Evolutionary conservation across 1,140 invertebrate species (phyloP).

Genomic region (Trissolcus basalis): DNA sequence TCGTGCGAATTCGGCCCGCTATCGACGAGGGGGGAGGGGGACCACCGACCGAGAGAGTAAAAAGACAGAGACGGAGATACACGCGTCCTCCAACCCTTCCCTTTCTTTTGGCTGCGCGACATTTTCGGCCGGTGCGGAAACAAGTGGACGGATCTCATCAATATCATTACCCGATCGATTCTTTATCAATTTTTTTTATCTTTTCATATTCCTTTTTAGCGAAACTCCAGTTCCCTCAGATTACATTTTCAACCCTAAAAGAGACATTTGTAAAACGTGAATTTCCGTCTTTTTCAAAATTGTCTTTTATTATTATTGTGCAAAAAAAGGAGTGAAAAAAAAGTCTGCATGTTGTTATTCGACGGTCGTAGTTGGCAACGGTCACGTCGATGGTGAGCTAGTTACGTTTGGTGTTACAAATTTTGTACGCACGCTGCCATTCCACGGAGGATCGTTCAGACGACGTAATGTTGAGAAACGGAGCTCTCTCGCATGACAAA

Average conservation of each 20-base stretch:
- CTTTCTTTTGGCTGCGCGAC: conserved; percentile 20
- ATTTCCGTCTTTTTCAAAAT: too few relatives aligned
- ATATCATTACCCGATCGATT: conserved; percentile 7
- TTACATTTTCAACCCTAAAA: too few relatives aligned
- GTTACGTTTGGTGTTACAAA: conserved; percentile 1
- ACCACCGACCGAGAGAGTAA: neutral
- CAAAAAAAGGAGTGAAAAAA: too few relatives aligned
- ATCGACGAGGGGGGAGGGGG: conserved; percentile 60
- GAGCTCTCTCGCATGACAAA: neutral
- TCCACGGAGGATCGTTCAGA: conserved; percentile 10
- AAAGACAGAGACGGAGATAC: conserved; percentile 22
- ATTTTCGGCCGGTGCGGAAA: conserved; percentile 32
- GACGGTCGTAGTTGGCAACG: conserved; percentile 8
- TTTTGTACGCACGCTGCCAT: conserved; percentile 12
- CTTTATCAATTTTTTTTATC: neutral
- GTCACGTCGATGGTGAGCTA: conserved; percentile 4
- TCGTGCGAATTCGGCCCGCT: conserved; percentile 68
- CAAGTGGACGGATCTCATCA: neutral
- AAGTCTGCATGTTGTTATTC: too few relatives aligned
- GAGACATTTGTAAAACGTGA: too few relatives aligned
- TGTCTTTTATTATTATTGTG: too few relatives aligned
- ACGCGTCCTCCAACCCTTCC: conserved; percentile 42
- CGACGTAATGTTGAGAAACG: conserved; percentile 11
- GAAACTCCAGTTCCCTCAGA: neutral
- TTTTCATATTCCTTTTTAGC: neutral